phyloP scores from a whole-genome alignment of 2,797 vertebrate species.

The Phoebastria nigripes region DNA sequence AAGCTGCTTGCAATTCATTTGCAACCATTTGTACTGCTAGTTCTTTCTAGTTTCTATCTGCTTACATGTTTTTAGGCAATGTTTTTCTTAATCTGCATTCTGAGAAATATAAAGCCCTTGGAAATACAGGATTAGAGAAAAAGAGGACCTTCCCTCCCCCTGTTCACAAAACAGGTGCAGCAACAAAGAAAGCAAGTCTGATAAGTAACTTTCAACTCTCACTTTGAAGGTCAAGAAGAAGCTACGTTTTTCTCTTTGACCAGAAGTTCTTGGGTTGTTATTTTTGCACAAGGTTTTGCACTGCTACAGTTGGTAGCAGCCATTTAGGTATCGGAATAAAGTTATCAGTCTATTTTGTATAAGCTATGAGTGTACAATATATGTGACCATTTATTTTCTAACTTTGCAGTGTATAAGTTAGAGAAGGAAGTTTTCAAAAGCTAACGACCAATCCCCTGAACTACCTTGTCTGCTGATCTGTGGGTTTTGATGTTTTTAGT shows the following conservation, averaged over 20 bases:
- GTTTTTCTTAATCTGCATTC: not conserved
- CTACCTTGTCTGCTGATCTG: not conserved
- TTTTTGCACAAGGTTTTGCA: not conserved
- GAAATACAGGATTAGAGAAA: not conserved
- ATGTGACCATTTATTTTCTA: not conserved
- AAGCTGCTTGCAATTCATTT: not conserved
- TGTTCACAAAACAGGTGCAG: not conserved
- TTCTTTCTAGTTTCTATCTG: not conserved
- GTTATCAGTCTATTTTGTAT: not conserved
- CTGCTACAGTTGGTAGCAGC: not conserved
- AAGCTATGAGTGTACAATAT: not conserved
- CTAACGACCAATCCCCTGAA: not conserved
- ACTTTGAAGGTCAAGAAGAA: not conserved
- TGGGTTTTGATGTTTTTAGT: not conserved
- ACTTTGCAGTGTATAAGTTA: not conserved
- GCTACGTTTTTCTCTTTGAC: not conserved
- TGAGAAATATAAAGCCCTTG: not conserved
- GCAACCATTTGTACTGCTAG: not conserved
- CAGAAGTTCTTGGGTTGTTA: not conserved
- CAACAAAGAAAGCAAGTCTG: not conserved
- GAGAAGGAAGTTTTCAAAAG: not conserved
- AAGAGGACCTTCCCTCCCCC: not conserved
- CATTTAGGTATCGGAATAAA: not conserved
- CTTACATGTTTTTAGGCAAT: not conserved
- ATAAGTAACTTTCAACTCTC: not conserved